Evolutionary conservation across 2,113 vertebrate genomes (phyloP), one percentile per base, ranked within the genome.

Genomic region (Pterophyllum scalare): DNA sequence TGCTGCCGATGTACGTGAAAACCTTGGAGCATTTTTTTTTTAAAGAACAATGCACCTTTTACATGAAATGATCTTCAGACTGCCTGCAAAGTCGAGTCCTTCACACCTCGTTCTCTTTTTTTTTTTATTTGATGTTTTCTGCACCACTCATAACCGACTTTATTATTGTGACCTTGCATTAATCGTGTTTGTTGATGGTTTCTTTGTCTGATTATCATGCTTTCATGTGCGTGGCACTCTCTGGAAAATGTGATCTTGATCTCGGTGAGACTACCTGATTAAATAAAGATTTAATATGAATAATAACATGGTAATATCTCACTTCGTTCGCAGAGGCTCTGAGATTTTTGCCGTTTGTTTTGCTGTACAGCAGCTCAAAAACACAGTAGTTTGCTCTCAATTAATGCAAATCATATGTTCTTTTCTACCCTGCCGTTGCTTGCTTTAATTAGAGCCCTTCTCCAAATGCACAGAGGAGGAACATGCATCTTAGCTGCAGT

Each of bases 371-470:
- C 31, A 17, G 75, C 11, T 2, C 38, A 57, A 24, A 77, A 80
- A 9, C 40, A 24, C 6, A 22, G n/a, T 5, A 4, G 26, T 77
- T 74, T 77, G 22, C 5, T 59, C 77, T 78, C 14, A 75, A 81
- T 82, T 81, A 58, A n/a, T 46, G 59, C 38, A 56, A 87, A 89
- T 84, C 80, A 59, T 40, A 12, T 54, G 57, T 62, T 59, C 1
- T 67, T 85, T 46, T 15, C n/a, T 4, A 54, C 9, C 54, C 46
- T 54, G 38, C 62, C 43, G 80, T 54, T 49, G 59, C 56, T 28
- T 65, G 5, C 56, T 77, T 82, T 91, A 93, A 93, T 94, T 84
- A 84, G 75, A 81, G n/a, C 38, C 19, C 67, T 12, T 78, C 40
- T 75, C 52, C 67, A 20, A 59, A 79, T 58, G 60, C 80, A 43